These are phyloP conservation scores for Cheilosia pagana DNA, from an alignment of 2,888 invertebrate genomes.

Conservation along the genomic window DNA sequence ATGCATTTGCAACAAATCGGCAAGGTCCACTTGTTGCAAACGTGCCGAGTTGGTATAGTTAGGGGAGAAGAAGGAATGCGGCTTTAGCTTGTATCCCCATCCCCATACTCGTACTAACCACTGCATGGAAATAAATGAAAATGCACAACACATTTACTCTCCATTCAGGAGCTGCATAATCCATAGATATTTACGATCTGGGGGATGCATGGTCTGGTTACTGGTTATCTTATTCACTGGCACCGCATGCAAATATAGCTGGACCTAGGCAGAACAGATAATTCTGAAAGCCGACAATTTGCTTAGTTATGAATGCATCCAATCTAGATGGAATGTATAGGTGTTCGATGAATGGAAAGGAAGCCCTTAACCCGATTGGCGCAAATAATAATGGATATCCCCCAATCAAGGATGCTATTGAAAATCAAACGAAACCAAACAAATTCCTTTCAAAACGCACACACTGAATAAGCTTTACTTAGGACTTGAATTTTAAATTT, in stretches of 20 bases:
- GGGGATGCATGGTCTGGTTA: conserved; percentile 16
- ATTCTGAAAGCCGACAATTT: conserved; percentile 49
- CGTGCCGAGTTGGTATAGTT: not conserved
- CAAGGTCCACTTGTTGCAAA: conserved; percentile 61
- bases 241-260: conserved; percentile 15
- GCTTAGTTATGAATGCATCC: conserved; percentile 49
- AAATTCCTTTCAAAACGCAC: not conserved
- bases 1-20: conserved; percentile 32
- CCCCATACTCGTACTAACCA: conserved; percentile 19
- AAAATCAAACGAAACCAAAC: conserved; percentile 1
- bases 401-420: conserved; percentile 16
- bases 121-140: conserved; percentile 29
- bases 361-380: conserved; percentile 33
- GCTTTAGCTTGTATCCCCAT: not conserved
- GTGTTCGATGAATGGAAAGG: conserved; percentile 19
- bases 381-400: conserved; percentile 10
- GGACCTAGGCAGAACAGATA: not conserved
- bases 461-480: not conserved
- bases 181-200: conserved; percentile 50
- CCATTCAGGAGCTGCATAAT: conserved; percentile 27
- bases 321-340: conserved; percentile 3
- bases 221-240: conserved; percentile 32
- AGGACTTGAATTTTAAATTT: not conserved
- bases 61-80: no score
- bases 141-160: conserved; percentile 32